phyloP scores from a whole-genome alignment of 1,140 invertebrate species.

The Zaprionus ghesquierei region DNA sequence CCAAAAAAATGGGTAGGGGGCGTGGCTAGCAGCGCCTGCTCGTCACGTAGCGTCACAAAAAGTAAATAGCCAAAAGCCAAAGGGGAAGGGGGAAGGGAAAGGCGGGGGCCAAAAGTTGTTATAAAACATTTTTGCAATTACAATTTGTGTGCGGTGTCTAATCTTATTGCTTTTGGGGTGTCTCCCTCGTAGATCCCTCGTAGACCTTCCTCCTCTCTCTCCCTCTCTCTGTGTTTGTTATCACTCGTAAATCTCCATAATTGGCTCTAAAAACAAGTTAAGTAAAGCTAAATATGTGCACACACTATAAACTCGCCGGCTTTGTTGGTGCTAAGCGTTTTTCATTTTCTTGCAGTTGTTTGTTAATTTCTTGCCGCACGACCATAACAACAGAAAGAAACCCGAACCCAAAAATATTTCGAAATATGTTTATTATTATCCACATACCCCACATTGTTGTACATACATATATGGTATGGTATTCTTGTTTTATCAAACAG shows the following conservation, averaged over 20 bases:
- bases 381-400: conserved; percentile 12
- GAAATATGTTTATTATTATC: conserved; percentile 19
- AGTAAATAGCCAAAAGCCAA: conserved; percentile 1
- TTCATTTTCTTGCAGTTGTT: conserved; percentile 35
- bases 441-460: no score
- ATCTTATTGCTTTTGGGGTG: conserved; percentile 1
- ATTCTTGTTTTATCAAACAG: neutral
- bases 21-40: neutral
- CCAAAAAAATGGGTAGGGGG: neutral
- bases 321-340: conserved; percentile 6
- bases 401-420: conserved; percentile 1
- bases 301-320: conserved; percentile 16
- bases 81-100: neutral
- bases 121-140: conserved; percentile 29
- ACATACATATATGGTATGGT: neutral
- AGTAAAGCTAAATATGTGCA: conserved; percentile 37
- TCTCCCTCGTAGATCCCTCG: no score
- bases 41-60: conserved; percentile 14
- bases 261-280: conserved; percentile 42
- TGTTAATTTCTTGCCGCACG: conserved; percentile 37
- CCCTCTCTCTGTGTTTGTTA: conserved; percentile 5
- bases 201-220: neutral
- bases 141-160: conserved; percentile 20
- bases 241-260: conserved; percentile 43
- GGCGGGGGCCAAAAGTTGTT: conserved; percentile 1